phyloP scores from a whole-genome alignment of 2,888 invertebrate species.

The Cephus runcator region DNA sequence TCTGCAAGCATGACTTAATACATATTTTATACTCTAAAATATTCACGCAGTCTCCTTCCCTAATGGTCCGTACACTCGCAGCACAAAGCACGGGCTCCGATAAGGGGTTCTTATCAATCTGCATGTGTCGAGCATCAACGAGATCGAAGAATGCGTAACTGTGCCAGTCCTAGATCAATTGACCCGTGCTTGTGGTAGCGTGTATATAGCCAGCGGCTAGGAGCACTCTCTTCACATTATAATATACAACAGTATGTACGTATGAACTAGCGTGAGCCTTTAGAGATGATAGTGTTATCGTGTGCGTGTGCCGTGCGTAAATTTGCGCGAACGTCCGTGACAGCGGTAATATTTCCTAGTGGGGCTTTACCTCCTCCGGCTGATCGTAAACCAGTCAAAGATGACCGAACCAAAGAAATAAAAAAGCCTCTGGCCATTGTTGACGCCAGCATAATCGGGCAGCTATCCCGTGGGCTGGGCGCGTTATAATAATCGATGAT shows the following conservation, averaged over 20 bases:
- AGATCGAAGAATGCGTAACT: background rate
- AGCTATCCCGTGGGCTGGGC: no score
- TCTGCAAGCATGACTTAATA: slow-evolving; percentile 60
- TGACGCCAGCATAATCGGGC: background rate
- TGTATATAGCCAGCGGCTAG: background rate
- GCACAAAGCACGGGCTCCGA: background rate
- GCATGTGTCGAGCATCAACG: background rate
- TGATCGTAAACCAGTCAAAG: background rate
- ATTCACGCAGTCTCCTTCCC: background rate
- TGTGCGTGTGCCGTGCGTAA: slow-evolving; percentile 3
- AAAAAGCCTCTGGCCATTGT: background rate
- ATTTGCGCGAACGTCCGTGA: background rate
- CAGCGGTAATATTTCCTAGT: background rate
- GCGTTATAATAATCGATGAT: background rate
- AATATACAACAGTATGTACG: background rate
- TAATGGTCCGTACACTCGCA: background rate
- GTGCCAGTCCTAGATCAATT: background rate
- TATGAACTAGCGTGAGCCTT: slow-evolving; percentile 7
- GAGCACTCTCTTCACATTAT: background rate
- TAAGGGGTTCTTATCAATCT: background rate
- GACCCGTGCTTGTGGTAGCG: background rate
- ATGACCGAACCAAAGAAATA: background rate
- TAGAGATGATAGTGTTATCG: background rate
- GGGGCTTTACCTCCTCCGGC: background rate
- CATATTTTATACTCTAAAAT: slow-evolving; percentile 16